A percentile compares a stretch with the other conserved stretches of the same genome.
phyloP scores from a whole-genome alignment of 2,113 vertebrate species.

The Echinops telfairi region DNA sequence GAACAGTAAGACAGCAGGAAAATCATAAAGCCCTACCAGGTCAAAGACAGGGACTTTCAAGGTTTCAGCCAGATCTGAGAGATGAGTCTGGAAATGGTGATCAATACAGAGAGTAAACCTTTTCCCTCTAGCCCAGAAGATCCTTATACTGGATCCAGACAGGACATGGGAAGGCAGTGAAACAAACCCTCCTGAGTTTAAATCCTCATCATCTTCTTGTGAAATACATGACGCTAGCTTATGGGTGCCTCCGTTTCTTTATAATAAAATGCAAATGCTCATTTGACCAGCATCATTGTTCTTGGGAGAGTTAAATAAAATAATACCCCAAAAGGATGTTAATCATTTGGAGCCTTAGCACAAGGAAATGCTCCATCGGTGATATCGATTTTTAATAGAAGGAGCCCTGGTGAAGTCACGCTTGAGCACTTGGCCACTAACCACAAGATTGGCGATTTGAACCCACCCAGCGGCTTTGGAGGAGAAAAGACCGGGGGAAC shows the following conservation, averaged over 20 bases:
- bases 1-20: background rate
- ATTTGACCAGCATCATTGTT: background rate
- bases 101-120: background rate
- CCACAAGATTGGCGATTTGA: background rate
- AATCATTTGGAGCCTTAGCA: conserved; percentile 34
- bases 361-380: background rate
- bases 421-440: background rate
- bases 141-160: background rate
- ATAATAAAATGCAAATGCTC: conserved; percentile 52
- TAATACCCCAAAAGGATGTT: background rate
- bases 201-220: background rate
- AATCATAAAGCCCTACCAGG: background rate
- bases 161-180: background rate
- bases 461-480: background rate
- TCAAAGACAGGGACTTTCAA: background rate
- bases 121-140: background rate
- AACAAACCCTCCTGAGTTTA: background rate
- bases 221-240: conserved; percentile 20
- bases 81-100: background rate
- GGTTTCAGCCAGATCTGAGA: background rate
- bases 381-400: background rate
- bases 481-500: background rate
- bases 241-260: background rate
- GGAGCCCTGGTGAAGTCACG: background rate
- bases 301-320: conserved; percentile 16